Evolutionary conservation across 2,888 invertebrate species (phyloP).

Genomic region (Callyntrura sp.): DNA sequence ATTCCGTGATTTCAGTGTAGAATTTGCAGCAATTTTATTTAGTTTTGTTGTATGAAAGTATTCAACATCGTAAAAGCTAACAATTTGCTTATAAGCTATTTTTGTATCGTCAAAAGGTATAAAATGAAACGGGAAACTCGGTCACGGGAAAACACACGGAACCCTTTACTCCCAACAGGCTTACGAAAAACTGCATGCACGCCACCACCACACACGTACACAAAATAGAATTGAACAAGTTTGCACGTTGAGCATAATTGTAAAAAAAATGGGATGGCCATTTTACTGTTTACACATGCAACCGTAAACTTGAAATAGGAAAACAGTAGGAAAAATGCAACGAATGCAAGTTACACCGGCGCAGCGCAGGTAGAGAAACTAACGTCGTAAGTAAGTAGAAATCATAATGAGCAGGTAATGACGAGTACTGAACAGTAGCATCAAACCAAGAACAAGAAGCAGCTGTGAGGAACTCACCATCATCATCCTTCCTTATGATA

Average conservation of each 20-base stretch:
- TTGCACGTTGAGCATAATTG: conserved; percentile 42
- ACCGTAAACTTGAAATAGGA: conserved; percentile 2
- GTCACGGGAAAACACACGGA: too few relatives aligned
- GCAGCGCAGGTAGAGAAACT: background rate
- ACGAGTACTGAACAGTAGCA: conserved; percentile 32
- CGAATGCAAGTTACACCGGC: background rate
- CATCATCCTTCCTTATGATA: conserved; percentile 59
- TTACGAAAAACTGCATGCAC: background rate
- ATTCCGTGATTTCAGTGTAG: too few relatives aligned
- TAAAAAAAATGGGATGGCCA: conserved; percentile 10
- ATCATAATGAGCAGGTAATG: conserved; percentile 41
- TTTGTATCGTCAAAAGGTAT: too few relatives aligned
- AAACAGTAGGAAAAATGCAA: background rate
- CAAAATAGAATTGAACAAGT: conserved; percentile 25
- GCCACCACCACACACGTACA: background rate
- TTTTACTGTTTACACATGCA: conserved; percentile 36
- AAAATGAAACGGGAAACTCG: too few relatives aligned
- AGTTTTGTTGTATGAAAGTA: background rate
- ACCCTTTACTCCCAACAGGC: too few relatives aligned
- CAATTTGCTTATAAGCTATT: too few relatives aligned
- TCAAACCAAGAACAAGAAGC: conserved; percentile 69
- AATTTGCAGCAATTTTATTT: background rate
- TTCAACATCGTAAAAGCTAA: too few relatives aligned
- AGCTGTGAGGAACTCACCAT: conserved; percentile 72
- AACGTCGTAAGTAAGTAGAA: too few relatives aligned